phyloP scores from a whole-genome alignment of 2,888 invertebrate genomes.

The Listrodromus nycthemerus region DNA sequence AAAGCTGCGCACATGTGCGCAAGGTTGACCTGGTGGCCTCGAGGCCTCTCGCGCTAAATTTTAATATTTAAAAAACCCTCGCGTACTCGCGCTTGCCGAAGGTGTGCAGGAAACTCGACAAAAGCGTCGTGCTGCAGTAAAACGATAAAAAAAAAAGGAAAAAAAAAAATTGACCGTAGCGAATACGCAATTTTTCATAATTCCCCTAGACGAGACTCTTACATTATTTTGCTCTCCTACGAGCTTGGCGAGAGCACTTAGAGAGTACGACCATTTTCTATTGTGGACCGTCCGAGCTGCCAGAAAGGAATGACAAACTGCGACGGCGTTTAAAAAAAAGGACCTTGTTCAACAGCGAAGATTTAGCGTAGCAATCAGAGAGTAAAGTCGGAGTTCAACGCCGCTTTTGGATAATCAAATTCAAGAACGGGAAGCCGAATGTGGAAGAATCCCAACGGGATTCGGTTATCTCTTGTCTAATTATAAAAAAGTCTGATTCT shows the following conservation, averaged over 20 bases:
- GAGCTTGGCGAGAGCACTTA: slow-evolving; percentile 30
- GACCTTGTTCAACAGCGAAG: neutral
- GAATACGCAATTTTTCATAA: slow-evolving; percentile 60
- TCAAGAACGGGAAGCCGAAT: neutral
- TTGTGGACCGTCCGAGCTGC: neutral
- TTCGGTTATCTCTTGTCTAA: neutral
- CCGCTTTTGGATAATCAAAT: neutral
- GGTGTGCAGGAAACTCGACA: neutral
- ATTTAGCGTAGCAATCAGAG: slow-evolving; percentile 1
- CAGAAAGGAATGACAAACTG: neutral
- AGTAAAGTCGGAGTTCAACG: neutral
- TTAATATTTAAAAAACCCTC: slow-evolving; percentile 59
- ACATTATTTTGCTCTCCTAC: slow-evolving; percentile 9
- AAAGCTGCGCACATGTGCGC: slow-evolving; percentile 33
- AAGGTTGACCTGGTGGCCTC: slow-evolving; percentile 47
- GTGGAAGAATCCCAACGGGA: neutral
- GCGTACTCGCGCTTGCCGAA: slow-evolving; percentile 6
- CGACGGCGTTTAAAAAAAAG: neutral
- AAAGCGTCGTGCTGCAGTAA: neutral
- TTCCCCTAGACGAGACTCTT: slow-evolving; percentile 31
- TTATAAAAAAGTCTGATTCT: neutral
- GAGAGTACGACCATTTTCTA: slow-evolving; percentile 35
- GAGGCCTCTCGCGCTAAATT: slow-evolving; percentile 44
- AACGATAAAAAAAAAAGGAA: neutral
- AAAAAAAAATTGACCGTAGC: slow-evolving; percentile 32